A percentile compares a stretch with the other conserved stretches of the same genome.
Evolutionary conservation across 2,113 vertebrate species (phyloP).

Genomic region (Candoia aspera): DNA sequence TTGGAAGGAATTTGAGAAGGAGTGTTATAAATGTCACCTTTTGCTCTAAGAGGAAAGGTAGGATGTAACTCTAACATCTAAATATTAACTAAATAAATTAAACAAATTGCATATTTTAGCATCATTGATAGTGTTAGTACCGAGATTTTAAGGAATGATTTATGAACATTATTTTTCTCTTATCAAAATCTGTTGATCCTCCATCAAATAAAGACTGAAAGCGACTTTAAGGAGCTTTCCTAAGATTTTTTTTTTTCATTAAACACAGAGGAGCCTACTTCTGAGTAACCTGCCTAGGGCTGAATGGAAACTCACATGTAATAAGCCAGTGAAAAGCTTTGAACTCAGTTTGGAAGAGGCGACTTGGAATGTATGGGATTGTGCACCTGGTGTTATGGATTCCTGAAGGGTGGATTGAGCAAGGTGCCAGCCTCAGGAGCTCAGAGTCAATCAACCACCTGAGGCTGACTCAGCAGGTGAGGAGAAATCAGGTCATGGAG

Average conservation of each 20-base stretch:
- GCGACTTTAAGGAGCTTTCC: not conserved
- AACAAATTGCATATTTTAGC: conserved; percentile 20
- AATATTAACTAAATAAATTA: not conserved
- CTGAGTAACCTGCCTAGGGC: not conserved
- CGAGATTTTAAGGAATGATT: conserved; percentile 34
- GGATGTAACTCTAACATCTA: not conserved
- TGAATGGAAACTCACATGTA: not conserved
- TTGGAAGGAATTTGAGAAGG: not conserved
- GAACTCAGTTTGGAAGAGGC: not conserved
- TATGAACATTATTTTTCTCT: conserved; percentile 6
- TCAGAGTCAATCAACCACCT: not conserved
- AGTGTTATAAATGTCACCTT: not conserved
- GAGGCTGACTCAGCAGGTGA: not conserved
- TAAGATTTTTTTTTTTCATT: not conserved
- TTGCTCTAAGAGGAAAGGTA: not conserved
- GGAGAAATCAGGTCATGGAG: not conserved
- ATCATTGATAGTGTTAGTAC: accelerated
- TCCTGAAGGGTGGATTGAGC: not conserved
- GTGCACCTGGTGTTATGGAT: not conserved
- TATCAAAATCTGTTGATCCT: not conserved
- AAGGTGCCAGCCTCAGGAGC: not conserved
- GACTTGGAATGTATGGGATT: not conserved
- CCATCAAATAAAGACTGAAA: conserved; percentile 17
- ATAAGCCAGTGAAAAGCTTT: not conserved
- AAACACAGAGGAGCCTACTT: not conserved